Percentiles rank a stretch among this genome's conserved stretches.
Conservation (phyloP, 2,113 vertebrate species). For the Calcarius ornatus region DNA sequence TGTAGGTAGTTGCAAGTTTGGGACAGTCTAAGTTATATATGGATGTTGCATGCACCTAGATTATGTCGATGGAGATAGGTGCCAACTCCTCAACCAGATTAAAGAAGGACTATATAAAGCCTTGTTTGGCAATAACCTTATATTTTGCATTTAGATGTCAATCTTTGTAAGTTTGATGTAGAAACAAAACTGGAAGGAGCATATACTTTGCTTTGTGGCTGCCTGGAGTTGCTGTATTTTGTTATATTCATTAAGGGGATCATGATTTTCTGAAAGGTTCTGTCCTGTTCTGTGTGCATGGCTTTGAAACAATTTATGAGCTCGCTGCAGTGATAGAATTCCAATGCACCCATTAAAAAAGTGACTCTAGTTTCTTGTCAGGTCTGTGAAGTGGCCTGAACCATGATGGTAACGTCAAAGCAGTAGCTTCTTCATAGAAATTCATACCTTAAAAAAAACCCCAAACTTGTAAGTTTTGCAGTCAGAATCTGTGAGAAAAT, state of each 20-base stretch:
- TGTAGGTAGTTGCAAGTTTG: not conserved
- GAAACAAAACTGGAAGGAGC: not conserved
- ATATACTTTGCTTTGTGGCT: not conserved
- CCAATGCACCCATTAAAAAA: not conserved
- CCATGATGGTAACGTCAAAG: not conserved
- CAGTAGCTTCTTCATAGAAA: not conserved
- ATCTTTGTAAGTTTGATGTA: not conserved
- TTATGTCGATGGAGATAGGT: not conserved
- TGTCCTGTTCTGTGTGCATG: not conserved
- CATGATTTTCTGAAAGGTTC: not conserved
- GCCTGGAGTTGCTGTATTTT: not conserved
- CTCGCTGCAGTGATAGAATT: not conserved
- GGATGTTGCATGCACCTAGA: not conserved
- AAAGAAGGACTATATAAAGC: not conserved
- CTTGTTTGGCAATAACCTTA: not conserved
- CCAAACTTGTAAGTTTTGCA: not conserved
- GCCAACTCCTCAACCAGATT: not conserved
- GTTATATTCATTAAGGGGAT: not conserved
- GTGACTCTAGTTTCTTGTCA: not conserved
- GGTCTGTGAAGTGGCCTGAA: not conserved
- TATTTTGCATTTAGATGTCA: not conserved
- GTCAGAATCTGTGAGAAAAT: not conserved
- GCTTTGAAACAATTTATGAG: not conserved
- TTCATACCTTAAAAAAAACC: not conserved
- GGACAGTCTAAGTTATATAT: not conserved